A percentile compares a stretch with the other conserved stretches of the same genome.
phyloP scores from a whole-genome alignment of 2,888 invertebrate genomes.

The Liopterus haemorrhoidalis region DNA sequence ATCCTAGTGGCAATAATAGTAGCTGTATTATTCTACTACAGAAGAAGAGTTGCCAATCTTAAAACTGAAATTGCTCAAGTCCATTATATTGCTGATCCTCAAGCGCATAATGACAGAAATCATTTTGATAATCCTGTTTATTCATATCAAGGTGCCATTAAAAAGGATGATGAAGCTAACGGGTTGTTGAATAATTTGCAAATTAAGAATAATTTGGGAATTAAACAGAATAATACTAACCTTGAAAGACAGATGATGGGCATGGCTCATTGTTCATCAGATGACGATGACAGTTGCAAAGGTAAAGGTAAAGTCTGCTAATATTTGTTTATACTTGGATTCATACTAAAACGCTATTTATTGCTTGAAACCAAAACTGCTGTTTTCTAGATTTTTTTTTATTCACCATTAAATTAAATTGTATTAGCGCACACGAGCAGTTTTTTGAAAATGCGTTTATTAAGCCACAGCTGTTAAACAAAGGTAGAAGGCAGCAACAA shows the following conservation, averaged over 20 bases:
- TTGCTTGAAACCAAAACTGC: background rate
- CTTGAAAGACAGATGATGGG: slow-evolving; percentile 53
- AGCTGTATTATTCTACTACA: slow-evolving; percentile 69
- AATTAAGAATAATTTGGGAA: slow-evolving; percentile 55
- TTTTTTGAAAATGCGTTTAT: no score
- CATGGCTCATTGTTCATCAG: slow-evolving; percentile 49
- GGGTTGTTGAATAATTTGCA: slow-evolving; percentile 54
- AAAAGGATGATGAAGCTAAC: slow-evolving; percentile 51
- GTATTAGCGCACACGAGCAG: background rate
- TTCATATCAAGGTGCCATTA: slow-evolving; percentile 56
- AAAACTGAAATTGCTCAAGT: slow-evolving; percentile 85
- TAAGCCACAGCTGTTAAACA: no score
- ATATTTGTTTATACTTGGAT: background rate
- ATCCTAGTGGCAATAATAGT: slow-evolving; percentile 57
- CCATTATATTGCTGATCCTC: slow-evolving; percentile 78
- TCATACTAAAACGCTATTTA: no score
- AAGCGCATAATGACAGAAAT: slow-evolving; percentile 62
- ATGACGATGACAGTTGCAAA: slow-evolving; percentile 42
- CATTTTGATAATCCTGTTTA: slow-evolving; percentile 93
- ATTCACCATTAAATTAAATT: background rate
- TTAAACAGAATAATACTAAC: slow-evolving; percentile 55
- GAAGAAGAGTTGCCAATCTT: slow-evolving; percentile 70
- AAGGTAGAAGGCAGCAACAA: no score
- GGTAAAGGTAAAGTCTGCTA: slow-evolving; percentile 27
- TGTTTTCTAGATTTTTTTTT: background rate